These are phyloP conservation scores for Nasonia vitripennis DNA, from an alignment of 1,140 invertebrate genomes.

Conservation along the genomic window DNA sequence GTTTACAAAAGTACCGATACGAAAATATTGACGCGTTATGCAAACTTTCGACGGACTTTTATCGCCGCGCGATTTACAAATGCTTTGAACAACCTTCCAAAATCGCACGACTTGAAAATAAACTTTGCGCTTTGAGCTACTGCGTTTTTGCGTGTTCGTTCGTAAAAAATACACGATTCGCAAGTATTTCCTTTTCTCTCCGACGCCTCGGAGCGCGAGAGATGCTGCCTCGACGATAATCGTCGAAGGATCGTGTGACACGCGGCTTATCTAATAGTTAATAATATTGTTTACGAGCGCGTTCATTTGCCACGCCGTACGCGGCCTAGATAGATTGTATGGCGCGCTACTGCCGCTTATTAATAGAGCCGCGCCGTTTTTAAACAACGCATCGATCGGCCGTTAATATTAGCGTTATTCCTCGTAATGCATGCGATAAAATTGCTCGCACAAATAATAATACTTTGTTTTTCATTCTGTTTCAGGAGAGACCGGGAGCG, in stretches of 20 bases:
- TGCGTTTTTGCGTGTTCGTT: no score
- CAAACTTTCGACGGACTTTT: no score
- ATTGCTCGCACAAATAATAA: not conserved
- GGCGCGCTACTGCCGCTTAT: constrained; percentile 4
- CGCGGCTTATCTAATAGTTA: not conserved
- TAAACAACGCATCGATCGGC: no score
- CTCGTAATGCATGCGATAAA: no score
- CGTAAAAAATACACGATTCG: no score
- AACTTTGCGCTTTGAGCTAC: no score
- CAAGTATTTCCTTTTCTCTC: not conserved
- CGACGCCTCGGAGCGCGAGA: not conserved
- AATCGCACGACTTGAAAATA: no score
- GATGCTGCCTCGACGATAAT: not conserved
- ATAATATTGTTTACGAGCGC: not conserved
- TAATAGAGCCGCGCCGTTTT: not conserved
- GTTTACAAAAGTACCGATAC: not conserved
- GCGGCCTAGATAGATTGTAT: constrained; percentile 15
- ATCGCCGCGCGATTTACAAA: no score
- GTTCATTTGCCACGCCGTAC: not conserved
- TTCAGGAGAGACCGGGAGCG: constrained; percentile 61
- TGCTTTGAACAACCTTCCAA: no score
- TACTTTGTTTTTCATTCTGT: constrained; percentile 49
- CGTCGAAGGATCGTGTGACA: not conserved
- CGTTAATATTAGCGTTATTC: no score
- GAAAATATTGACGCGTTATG: not conserved